Base-by-base conservation (phyloP, 2,113 vertebrate species). In the Pontoporia blainvillei region DNA sequence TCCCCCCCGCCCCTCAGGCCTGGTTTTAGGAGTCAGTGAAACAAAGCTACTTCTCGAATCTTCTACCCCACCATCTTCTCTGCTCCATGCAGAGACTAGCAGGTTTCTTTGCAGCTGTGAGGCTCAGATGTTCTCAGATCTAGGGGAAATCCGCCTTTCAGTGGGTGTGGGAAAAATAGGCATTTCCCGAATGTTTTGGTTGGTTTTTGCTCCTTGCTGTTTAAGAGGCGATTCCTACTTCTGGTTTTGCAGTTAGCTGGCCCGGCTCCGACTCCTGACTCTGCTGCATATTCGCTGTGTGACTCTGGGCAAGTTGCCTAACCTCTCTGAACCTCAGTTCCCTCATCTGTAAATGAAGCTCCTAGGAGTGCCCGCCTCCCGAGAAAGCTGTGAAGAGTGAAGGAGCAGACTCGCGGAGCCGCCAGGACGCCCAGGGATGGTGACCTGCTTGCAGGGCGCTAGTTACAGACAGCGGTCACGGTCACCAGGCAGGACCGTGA, bases 131-230 rank as follows among this genome's bases (percentile, higher is more conserved):
- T 31, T 3, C 39, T 29, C 49, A 10, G 85, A 67, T 4, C 1
- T 9, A 7, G 39, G 20, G 69, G 69, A 31, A 5, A 3, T 25
- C 46, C 17, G 29, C 39, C 52, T 59, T 10, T 18, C 21, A 0
- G 61, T n/a, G 31, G 49, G 21, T 46, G 14, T 2, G 31, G 13
- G 39, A 31, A 27, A 12, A 17, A 6, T 0, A 8, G 52, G 31
- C 7, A 0, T 29, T 34, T 39, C 41, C 12, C 3, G 31, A 39
- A 36, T 13, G 4, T 34, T 41, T 36, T 11, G 23, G 61, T 29
- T 12, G 29, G 69, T 23, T 82, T 94, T 2, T 0, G 52, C 0
- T 0, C 3, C 13, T 15, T 0, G 73, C 83, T 49, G 69, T 61
- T 39, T 61, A 57, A 25, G 27, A 44, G 14, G 13, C 21, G 39